Evolutionary conservation across 2,888 invertebrate species (phyloP).

Genomic region (Chrysolina oricalcia): DNA sequence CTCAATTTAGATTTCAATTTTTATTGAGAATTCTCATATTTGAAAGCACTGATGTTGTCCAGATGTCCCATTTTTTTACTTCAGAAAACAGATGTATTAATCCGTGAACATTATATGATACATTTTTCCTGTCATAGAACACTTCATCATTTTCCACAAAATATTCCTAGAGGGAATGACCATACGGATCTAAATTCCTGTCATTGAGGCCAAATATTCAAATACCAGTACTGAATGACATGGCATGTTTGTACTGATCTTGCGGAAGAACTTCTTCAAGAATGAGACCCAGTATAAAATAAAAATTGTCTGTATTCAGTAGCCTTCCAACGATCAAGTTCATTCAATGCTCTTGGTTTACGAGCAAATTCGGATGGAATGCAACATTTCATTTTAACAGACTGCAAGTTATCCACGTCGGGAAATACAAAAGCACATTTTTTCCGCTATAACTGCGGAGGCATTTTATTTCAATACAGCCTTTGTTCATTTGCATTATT

Average conservation of each 20-base stretch:
- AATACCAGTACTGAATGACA: slow-evolving; percentile 33
- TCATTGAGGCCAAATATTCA: slow-evolving; percentile 26
- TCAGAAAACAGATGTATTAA: slow-evolving; percentile 24
- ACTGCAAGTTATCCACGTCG: too few relatives aligned
- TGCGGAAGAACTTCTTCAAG: too few relatives aligned
- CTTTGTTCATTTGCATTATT: too few relatives aligned
- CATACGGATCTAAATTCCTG: slow-evolving; percentile 12
- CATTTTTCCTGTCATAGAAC: slow-evolving; percentile 28
- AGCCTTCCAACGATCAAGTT: too few relatives aligned
- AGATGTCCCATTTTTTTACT: slow-evolving; percentile 22
- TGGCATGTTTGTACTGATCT: slow-evolving; percentile 26
- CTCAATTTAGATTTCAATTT: slow-evolving; percentile 26
- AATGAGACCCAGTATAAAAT: too few relatives aligned
- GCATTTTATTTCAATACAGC: too few relatives aligned
- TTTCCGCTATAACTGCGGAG: too few relatives aligned
- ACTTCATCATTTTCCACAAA: slow-evolving; percentile 30
- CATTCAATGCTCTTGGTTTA: too few relatives aligned
- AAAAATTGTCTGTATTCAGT: too few relatives aligned
- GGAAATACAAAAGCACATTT: too few relatives aligned
- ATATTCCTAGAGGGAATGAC: slow-evolving; percentile 23
- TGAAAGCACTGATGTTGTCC: slow-evolving; percentile 28
- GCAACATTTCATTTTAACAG: too few relatives aligned
- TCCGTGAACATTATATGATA: slow-evolving; percentile 31
- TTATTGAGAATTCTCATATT: slow-evolving; percentile 28
- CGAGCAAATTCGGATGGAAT: too few relatives aligned